Evolutionary conservation across 2,888 invertebrate species (phyloP).

Genomic region (Dryomyza anilis): DNA sequence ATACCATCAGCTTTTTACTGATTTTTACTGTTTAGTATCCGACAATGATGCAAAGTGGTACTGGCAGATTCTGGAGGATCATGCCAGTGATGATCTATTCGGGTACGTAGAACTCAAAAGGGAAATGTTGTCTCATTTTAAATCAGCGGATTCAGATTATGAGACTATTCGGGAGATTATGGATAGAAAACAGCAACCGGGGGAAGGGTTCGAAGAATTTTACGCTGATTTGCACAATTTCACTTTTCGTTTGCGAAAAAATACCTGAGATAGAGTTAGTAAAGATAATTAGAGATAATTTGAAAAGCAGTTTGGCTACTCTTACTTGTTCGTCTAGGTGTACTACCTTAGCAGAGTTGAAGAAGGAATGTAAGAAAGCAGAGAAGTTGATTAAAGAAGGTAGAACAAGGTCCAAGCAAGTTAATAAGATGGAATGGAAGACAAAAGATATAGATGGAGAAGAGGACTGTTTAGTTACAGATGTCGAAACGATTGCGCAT

Average conservation of each 20-base stretch:
- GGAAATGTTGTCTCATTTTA: slow-evolving; percentile 4
- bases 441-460: not conserved
- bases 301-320: not conserved
- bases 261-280: slow-evolving; percentile 16
- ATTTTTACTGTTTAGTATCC: slow-evolving; percentile 19
- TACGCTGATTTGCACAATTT: slow-evolving; percentile 22
- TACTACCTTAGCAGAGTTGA: not conserved
- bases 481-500: not conserved
- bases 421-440: not conserved
- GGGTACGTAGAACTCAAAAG: slow-evolving; percentile 11
- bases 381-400: not conserved
- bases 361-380: not conserved
- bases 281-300: not conserved
- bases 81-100: slow-evolving; percentile 9
- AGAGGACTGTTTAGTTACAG: not conserved
- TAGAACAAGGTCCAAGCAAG: not conserved
- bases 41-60: slow-evolving; percentile 22
- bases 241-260: slow-evolving; percentile 4
- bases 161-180: slow-evolving; percentile 20
- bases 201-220: slow-evolving; percentile 20
- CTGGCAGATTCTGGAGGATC: slow-evolving; percentile 26
- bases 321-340: not conserved
- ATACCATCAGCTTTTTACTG: slow-evolving; percentile 13
- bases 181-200: slow-evolving; percentile 16
- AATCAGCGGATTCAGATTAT: slow-evolving; percentile 17